phyloP scores from a whole-genome alignment of 2,113 vertebrate species.

The Lophochroa leadbeateri region DNA sequence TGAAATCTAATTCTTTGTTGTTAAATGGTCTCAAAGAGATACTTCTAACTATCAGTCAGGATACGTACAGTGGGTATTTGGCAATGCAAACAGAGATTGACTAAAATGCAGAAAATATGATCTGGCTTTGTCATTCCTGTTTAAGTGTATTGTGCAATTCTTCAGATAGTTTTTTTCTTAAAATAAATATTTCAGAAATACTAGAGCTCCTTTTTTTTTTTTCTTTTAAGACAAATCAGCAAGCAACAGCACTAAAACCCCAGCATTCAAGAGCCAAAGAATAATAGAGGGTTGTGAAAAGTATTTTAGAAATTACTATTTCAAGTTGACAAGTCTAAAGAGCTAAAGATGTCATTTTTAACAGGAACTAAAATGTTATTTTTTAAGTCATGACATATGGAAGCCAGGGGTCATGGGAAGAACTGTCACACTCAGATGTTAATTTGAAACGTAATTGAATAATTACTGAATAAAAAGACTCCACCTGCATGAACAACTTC shows the following conservation, averaged over 20 bases:
- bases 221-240: neutral
- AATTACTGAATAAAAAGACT: neutral
- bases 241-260: neutral
- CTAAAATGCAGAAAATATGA: neutral
- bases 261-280: neutral
- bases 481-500: neutral
- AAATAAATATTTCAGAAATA: neutral
- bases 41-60: neutral
- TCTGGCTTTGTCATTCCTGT: neutral
- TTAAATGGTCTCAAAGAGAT: neutral
- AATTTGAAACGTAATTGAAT: neutral
- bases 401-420: neutral
- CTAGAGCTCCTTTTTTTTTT: neutral
- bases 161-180: neutral
- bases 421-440: neutral
- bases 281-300: neutral
- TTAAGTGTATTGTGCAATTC: neutral
- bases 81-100: neutral
- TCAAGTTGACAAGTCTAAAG: neutral
- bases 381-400: neutral
- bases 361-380: neutral
- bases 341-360: neutral
- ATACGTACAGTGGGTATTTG: neutral
- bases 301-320: neutral
- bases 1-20: neutral